Evolutionary conservation across 2,888 invertebrate genomes (phyloP).

Genomic region (Amphipoea lucens): DNA sequence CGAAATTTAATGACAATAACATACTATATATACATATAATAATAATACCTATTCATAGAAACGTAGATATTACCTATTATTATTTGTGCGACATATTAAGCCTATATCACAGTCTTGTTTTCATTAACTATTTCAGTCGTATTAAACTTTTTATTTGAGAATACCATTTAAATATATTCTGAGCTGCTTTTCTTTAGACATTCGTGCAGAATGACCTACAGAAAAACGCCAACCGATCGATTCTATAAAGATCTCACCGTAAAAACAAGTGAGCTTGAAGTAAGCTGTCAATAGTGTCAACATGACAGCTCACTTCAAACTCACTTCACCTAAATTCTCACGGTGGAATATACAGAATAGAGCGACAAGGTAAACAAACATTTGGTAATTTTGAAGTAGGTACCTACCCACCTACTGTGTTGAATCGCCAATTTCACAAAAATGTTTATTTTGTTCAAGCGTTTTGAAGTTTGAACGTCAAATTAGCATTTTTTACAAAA

Average conservation of each 20-base stretch:
- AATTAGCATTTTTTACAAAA: conserved; percentile 7
- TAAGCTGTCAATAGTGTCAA: background rate
- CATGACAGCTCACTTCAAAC: background rate
- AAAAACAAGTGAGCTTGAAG: background rate
- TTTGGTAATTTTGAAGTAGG: background rate
- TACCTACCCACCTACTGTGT: background rate
- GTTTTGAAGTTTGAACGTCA: background rate
- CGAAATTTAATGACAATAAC: too few species aligned
- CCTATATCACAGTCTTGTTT: background rate
- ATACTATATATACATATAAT: too few species aligned
- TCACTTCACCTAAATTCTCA: background rate
- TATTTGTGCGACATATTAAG: background rate
- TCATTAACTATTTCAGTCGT: background rate
- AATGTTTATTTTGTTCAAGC: conserved; percentile 9
- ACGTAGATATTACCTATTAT: background rate
- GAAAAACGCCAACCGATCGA: background rate
- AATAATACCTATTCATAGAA: background rate
- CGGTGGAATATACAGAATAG: background rate
- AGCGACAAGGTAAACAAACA: background rate
- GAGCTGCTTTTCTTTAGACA: background rate
- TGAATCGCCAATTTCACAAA: background rate
- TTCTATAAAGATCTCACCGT: background rate
- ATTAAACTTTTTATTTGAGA: background rate
- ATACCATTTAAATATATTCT: background rate
- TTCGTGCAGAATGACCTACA: too few species aligned